Evolutionary conservation across 2,113 vertebrate species (phyloP).

Genomic region (Pteronura brasiliensis): DNA sequence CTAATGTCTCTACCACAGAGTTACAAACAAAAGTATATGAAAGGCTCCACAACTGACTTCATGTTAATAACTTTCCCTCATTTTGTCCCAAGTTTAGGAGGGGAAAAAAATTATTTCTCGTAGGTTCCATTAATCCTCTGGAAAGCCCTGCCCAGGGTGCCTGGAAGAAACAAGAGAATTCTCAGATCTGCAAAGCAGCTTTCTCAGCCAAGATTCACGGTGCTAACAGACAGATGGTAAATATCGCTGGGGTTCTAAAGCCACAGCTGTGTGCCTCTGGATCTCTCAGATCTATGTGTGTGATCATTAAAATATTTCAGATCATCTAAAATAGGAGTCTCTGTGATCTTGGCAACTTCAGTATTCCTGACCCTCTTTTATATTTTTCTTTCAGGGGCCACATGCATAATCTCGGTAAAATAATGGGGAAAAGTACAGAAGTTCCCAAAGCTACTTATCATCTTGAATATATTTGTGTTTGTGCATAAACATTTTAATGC

Average conservation of each 20-base stretch:
- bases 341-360: constrained; percentile 60
- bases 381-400: neutral
- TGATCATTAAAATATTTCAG: constrained; percentile 76
- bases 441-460: neutral
- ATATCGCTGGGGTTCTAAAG: constrained; percentile 71
- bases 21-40: constrained; percentile 42
- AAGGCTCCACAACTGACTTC: neutral
- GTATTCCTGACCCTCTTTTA: constrained; percentile 41
- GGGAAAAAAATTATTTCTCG: constrained; percentile 56
- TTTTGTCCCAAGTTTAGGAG: neutral
- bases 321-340: constrained; percentile 76
- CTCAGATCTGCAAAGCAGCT: constrained; percentile 62
- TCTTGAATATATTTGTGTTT: neutral
- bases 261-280: constrained; percentile 78
- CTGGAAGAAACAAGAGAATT: constrained; percentile 60
- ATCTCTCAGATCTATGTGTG: constrained; percentile 84
- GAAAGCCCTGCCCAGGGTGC: constrained; percentile 63
- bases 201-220: constrained; percentile 75
- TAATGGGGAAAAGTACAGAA: neutral
- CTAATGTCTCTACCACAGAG: constrained; percentile 25
- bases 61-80: constrained; percentile 33
- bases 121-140: constrained; percentile 64
- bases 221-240: constrained; percentile 84
- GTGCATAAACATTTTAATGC: neutral
- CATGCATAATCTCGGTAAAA: neutral